phyloP scores from a whole-genome alignment of 2,113 vertebrate genomes.

The Antechinus flavipes region DNA sequence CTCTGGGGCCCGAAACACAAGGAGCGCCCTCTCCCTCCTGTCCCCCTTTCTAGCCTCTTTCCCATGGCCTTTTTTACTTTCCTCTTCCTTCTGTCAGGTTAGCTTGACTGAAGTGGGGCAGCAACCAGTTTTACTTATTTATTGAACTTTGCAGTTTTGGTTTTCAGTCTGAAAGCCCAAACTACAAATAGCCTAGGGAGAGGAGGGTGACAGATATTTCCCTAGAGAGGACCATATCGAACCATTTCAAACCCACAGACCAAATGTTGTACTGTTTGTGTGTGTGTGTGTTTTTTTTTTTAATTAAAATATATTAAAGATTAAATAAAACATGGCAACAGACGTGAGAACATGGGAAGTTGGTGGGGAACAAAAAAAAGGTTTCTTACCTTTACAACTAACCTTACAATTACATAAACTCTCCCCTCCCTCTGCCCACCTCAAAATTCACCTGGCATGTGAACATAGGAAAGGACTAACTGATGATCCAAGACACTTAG shows the following conservation, averaged over 20 bases:
- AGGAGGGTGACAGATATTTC: conserved; percentile 56
- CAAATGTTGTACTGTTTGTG: conserved; percentile 81
- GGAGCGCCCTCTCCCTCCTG: neutral
- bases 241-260: conserved; percentile 80
- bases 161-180: conserved; percentile 68
- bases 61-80: neutral
- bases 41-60: conserved; percentile 24
- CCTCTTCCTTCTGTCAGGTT: conserved; percentile 41
- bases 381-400: conserved; percentile 35
- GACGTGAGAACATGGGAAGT: conserved; percentile 65
- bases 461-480: conserved; percentile 7
- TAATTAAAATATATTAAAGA: conserved; percentile 85
- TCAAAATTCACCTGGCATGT: neutral
- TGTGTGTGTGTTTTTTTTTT: conserved; percentile 63
- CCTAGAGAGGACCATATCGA: conserved; percentile 83
- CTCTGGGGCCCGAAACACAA: conserved; percentile 41
- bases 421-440: conserved; percentile 22
- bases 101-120: conserved; percentile 67
- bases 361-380: conserved; percentile 58
- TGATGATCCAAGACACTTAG: neutral
- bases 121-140: conserved; percentile 74
- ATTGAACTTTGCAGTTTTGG: conserved; percentile 80
- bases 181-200: conserved; percentile 54
- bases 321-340: conserved; percentile 81
- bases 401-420: conserved; percentile 32